Base-by-base conservation (phyloP, 2,888 invertebrate species). In the Monochamus alternatus region DNA sequence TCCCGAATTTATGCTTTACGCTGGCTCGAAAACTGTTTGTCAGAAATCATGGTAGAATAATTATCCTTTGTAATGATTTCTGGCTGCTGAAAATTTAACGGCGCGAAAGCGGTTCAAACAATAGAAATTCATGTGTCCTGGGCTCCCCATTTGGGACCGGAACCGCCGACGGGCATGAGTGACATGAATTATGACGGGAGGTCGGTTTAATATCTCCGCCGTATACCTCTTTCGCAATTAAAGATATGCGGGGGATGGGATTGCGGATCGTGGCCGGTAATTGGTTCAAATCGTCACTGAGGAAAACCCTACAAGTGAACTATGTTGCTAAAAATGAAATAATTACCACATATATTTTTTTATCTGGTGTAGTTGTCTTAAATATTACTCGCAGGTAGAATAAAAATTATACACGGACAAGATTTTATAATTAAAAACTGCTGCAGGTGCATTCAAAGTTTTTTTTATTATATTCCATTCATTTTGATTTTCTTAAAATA, bases 51-150 rank as follows among this genome's bases (percentile, higher is more conserved):
- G 85, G 83, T 79, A 80, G 84, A 85, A 83, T 86, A 84, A 86
- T 85, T 84, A 84, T 85, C 84, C 85, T 85, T 85, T 85, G 85
- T 84, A 80, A 82, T 84, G 71, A 71, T 71, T 71, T 60, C 71
- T 69, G 51, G 71, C 71, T 81, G 87, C 82, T 83, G 84, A 84
- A 86, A 86, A 86, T 85, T 85, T 84, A 85, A 82, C 84, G 85
- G 85, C 83, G 84, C 84, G 87, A 87, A 86, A 87, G 85, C 85
- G 80, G 75, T 79, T 80, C 80, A 81, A 85, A 87, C 87, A 87
- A 87, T 87, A 82, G 86, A 73, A 83, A 81, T 81, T 81, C 81
- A 79, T 78, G 80, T 78, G 81, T 80, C 78, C 76, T 77, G 73
- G 75, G 78, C 70, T 74, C 75, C 72, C 75, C 64, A 75, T 78